These are phyloP conservation scores for Scotopteryx bipunctaria DNA, from an alignment of 2,888 invertebrate species.

Conservation along the genomic window DNA sequence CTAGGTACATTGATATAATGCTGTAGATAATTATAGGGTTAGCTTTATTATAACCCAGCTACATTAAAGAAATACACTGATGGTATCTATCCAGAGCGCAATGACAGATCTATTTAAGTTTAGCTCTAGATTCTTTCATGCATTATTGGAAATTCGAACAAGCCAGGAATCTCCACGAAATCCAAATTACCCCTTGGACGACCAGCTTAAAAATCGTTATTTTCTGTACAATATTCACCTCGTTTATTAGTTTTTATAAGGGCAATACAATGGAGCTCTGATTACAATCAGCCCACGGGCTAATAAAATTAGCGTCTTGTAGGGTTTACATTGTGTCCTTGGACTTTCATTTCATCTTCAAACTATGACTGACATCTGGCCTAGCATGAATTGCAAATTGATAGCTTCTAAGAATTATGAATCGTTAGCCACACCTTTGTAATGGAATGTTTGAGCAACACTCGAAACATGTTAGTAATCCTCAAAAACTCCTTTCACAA, in stretches of 20 bases:
- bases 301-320: neutral
- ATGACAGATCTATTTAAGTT: neutral
- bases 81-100: neutral
- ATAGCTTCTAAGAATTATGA: constrained; percentile 4
- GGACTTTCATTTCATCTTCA: constrained; percentile 1
- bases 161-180: neutral
- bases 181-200: no score
- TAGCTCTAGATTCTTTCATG: neutral
- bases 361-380: neutral
- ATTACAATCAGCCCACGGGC: neutral
- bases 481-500: neutral
- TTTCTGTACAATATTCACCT: neutral
- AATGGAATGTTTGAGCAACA: constrained; percentile 13
- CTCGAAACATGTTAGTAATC: constrained; percentile 4
- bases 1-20: no score
- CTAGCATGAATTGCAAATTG: neutral
- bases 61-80: no score
- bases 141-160: neutral
- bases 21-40: no score
- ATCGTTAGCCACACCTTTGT: constrained; percentile 4
- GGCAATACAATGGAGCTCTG: neutral
- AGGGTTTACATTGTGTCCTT: neutral
- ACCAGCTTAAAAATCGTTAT: neutral
- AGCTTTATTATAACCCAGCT: no score
- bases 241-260: neutral